A percentile compares a stretch with the other conserved stretches of the same genome.
Conservation (phyloP, 2,797 vertebrate species). For the Danio jaintianensis region DNA sequence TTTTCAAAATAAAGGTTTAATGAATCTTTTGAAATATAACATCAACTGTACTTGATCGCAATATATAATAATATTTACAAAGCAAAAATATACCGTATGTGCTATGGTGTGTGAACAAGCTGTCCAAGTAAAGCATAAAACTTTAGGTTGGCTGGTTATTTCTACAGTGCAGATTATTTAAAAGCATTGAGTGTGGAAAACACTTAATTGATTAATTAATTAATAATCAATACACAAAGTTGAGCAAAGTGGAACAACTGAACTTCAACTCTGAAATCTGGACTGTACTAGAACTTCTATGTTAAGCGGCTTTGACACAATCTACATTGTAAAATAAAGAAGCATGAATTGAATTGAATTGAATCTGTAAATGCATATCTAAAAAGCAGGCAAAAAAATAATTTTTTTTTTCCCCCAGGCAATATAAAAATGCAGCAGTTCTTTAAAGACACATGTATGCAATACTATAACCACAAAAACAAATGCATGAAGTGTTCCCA, state of each 20-base stretch:
- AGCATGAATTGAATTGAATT: too few species aligned
- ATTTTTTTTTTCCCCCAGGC: neutral
- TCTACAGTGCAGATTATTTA: constrained; percentile 7
- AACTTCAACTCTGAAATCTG: too few species aligned
- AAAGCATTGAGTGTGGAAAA: neutral
- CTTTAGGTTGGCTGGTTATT: neutral
- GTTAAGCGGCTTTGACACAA: too few species aligned
- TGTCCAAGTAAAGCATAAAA: neutral
- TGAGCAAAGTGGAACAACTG: neutral
- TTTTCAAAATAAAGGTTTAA: constrained; percentile 43
- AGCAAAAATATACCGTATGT: constrained; percentile 9
- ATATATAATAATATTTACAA: constrained; percentile 57
- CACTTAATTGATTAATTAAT: neutral
- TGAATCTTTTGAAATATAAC: constrained; percentile 23
- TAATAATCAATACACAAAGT: neutral
- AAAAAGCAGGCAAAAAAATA: neutral
- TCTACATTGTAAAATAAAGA: too few species aligned
- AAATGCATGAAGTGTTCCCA: constrained; percentile 54
- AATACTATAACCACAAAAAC: constrained; percentile 20
- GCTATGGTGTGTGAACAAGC: neutral
- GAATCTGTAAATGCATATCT: neutral
- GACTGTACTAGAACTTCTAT: too few species aligned
- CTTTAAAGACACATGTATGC: constrained; percentile 14
- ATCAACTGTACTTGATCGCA: constrained; percentile 37
- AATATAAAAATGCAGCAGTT: constrained; percentile 14